Base-by-base conservation (phyloP, 2,797 vertebrate genomes). In the Myotis pilosus region DNA sequence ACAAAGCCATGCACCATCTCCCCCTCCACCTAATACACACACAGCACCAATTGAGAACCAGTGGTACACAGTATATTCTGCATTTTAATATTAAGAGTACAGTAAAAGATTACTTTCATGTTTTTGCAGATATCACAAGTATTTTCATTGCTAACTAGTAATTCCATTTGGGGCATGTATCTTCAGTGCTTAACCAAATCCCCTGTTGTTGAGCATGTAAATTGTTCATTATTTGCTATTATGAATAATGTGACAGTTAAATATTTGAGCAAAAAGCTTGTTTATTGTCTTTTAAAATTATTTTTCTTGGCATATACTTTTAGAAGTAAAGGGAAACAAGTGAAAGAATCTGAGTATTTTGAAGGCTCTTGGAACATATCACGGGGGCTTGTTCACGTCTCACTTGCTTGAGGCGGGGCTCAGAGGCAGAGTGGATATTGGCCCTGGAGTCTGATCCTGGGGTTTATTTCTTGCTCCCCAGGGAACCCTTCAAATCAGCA, bases 401-500 rank as follows among this genome's bases (percentile, higher is more conserved):
- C n/a, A 15, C 72, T n/a, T 44, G 41, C 81, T 19, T 11, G 9
- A 9, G 30, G 38, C 44, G 2, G 57, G 57, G 38, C 2, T 9
- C 38, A 47, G 64, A 49, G 68, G 92, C 72, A 44, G 38, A 72
- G n/a, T 30, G 74, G 62, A 80, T 33, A 20, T 0, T 6, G 49
- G 82, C 20, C 75, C 41, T 20, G 89, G 57, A 55, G 44, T 44
- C 68, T 72, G 79, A 36, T 57, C 13, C 62, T 55, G 47, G 83
- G 60, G 76, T 36, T 90, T 88, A 69, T 87, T 79, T 91, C 94
- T 86, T 93, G 62, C 78, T 91, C 91, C 72, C 76, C 23, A 49
- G 91, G 93, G 74, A 78, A 15, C 72, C 16, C 87, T 94, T 86
- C 41, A n/a, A 41, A 33, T 89, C 91, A 38, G 76, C 55, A 6